Evolutionary conservation across 2,113 vertebrate species (phyloP), one percentile per base, ranked within the genome.

Genomic region (Callospermophilus lateralis): DNA sequence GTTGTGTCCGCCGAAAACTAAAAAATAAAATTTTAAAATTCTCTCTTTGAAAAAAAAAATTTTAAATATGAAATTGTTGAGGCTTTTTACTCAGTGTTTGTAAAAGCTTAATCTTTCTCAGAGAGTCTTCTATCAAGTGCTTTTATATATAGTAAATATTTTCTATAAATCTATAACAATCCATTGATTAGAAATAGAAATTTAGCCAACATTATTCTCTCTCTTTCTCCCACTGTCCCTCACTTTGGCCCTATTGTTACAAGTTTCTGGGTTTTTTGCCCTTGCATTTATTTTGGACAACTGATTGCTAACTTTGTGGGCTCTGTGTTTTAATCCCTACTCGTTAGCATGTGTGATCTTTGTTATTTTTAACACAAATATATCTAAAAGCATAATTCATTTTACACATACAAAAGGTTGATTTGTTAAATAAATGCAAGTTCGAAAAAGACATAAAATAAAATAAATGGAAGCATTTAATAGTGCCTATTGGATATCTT

Each of bases 401-500:
- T 91, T 85, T 85, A 86, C 42, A 88, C 51, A 42, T 93, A 28
- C 19, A 78, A 51, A 94, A 84, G 22, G 42, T 28, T 90, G 53
- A 65, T 81, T 85, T 93, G 28, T 32, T 78, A 92, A 84, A 48
- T 67, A 89, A 81, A n/a, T 24, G 16, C 6, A 12, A 67, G 65
- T 67, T 32, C 2, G 1, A 32, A 30, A 39, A 32, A 48, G 48
- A 76, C 13, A 48, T 42, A 22, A 74, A 74, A 74, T 16, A 74
- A 74, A 37, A 67, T 61, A 89, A 89, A n/a, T 83, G 7, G 61
- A 95, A 58, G 15, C 61, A 5, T 89, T 93, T 89, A 89, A 94
- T 84, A 76, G 65, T 93, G 45, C 28, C 67, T 93, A 20, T 87
- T 96, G 87, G n/a, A 34, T 97, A 39, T 96, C 93, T 93, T 98